These are phyloP conservation scores for Porites divaricata DNA, from an alignment of 92 coral and sea anemone species.

Conservation along the genomic window DNA sequence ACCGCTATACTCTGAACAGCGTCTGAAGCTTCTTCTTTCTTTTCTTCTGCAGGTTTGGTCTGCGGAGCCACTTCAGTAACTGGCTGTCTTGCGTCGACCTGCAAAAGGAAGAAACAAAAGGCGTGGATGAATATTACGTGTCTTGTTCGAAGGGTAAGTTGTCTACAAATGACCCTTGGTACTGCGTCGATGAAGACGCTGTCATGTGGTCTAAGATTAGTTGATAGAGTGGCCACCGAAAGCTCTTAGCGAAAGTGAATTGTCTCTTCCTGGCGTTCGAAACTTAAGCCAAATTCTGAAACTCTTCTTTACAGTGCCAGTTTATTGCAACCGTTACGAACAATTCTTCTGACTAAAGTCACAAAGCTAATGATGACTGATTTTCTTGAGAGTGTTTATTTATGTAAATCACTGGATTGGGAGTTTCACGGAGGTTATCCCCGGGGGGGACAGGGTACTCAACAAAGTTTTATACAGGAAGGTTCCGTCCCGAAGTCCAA, in stretches of 20 bases:
- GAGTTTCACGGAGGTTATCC: too few species aligned
- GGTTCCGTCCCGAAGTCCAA: too few species aligned
- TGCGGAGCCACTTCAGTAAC: background rate
- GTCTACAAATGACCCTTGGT: background rate
- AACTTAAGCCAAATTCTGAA: background rate
- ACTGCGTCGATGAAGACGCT: background rate
- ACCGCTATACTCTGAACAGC: constrained; percentile 80
- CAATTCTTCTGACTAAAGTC: too few species aligned
- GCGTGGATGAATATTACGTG: background rate
- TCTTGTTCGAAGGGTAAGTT: background rate
- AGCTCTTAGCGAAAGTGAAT: background rate
- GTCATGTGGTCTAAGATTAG: background rate
- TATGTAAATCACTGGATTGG: too few species aligned
- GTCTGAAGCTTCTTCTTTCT: constrained; percentile 14
- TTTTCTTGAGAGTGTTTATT: too few species aligned
- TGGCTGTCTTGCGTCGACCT: background rate
- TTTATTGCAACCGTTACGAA: too few species aligned
- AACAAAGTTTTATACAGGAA: too few species aligned
- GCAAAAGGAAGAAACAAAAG: background rate
- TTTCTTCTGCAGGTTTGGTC: constrained; percentile 4
- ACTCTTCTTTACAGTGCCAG: background rate
- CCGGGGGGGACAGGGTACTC: too few species aligned
- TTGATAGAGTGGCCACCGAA: background rate
- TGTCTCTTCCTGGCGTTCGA: background rate
- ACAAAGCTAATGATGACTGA: too few species aligned